Evolutionary conservation across 2,888 invertebrate genomes (phyloP), one percentile per base, ranked within the genome.

Genomic region (Encarsia formosa): DNA sequence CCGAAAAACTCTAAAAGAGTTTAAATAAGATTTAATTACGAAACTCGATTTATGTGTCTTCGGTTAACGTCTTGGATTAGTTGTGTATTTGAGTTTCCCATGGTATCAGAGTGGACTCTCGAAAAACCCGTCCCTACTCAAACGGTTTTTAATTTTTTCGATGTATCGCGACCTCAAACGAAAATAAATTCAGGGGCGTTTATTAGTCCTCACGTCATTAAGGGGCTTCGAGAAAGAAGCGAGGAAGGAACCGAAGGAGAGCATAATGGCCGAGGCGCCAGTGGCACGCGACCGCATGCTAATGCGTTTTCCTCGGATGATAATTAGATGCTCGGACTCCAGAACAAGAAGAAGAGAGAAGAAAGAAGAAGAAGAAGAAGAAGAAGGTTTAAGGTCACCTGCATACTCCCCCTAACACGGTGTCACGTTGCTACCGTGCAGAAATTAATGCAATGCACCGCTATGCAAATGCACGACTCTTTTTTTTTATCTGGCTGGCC

Each of bases 391-490:
- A 66, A 67, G 67, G 68, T 67, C 65, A 65, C 6, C n/a, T n/a
- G n/a, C 13, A 29, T 29, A 29, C 57, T 61, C 52, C 61, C 56
- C 60, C 58, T 56, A 61, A 51, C 48, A 38, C 56, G 47, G 51
- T 56, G 61, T n/a, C n/a, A n/a, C n/a, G n/a, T n/a, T n/a, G n/a
- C n/a, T n/a, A n/a, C n/a, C n/a, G 59, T 65, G 65, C 62, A 61
- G 59, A 65, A 70, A 71, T 72, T 68, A 71, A 72, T 71, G 69
- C 67, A 66, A 69, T 66, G 66, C 67, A 66, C 65, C 66, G 62
- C 61, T 61, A 44, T 54, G 53, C 56, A 51, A 56, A 57, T 56
- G 49, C 51, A 42, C 49, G 23, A 37, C 23, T 43, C 39, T 26
- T 43, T 22, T 43, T 37, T 18, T 34, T 15, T 34, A 9, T 9